Conservation (phyloP, 2,113 vertebrate genomes). For the Psilopsiagon aurifrons region DNA sequence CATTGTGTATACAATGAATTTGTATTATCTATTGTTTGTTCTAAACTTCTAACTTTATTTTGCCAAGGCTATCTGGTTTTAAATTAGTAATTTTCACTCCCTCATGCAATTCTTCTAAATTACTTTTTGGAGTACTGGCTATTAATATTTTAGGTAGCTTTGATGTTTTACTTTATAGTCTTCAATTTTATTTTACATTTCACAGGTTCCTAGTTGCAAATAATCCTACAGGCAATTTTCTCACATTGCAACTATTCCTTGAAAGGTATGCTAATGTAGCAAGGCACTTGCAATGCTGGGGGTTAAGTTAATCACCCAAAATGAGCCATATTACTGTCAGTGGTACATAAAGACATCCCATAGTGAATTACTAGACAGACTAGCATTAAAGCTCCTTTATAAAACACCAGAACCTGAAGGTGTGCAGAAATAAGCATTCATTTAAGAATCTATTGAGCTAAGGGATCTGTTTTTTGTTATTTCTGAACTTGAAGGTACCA, state of each 20-base stretch:
- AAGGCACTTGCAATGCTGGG: constrained; percentile 70
- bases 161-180: constrained; percentile 81
- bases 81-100: constrained; percentile 77
- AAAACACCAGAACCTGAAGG: constrained; percentile 68
- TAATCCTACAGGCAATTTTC: constrained; percentile 83
- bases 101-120: constrained; percentile 75
- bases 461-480: constrained; percentile 64
- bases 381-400: constrained; percentile 69
- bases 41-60: constrained; percentile 64
- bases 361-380: constrained; percentile 73
- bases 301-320: constrained; percentile 84
- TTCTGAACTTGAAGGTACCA: constrained; percentile 50
- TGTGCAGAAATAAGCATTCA: constrained; percentile 65
- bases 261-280: constrained; percentile 80
- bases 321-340: constrained; percentile 80
- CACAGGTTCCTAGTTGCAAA: constrained; percentile 81
- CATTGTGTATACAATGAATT: constrained; percentile 56
- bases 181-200: constrained; percentile 84
- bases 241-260: constrained; percentile 79
- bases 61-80: constrained; percentile 68
- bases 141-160: constrained; percentile 83
- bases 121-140: constrained; percentile 77
- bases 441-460: constrained; percentile 67
- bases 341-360: constrained; percentile 75
- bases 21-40: constrained; percentile 67